Evolutionary conservation across 1,140 invertebrate genomes (phyloP).

Genomic region (Aculops lycopersici): DNA sequence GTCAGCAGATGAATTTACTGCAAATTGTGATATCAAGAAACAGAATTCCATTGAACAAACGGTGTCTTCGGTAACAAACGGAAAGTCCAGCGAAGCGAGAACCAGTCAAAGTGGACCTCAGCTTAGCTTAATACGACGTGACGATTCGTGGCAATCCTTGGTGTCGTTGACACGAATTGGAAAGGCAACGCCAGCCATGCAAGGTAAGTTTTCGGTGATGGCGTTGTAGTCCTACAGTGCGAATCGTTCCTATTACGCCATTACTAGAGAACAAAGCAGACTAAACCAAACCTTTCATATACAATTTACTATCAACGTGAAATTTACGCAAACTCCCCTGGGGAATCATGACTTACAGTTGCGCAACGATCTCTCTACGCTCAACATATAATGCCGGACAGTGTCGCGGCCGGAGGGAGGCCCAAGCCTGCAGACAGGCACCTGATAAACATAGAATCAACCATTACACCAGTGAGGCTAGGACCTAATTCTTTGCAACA

Average conservation of each 20-base stretch:
- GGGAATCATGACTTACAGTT: constrained; percentile 1
- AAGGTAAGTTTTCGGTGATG: neutral
- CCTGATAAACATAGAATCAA: neutral
- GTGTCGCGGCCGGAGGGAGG: constrained; percentile 8
- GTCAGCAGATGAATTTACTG: too few species aligned
- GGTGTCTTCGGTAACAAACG: too few species aligned
- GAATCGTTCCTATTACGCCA: neutral
- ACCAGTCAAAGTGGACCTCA: too few species aligned
- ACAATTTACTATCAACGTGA: neutral
- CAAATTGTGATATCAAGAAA: too few species aligned
- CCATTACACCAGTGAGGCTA: neutral
- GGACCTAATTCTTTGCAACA: neutral
- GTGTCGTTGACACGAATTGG: neutral
- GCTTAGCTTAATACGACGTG: neutral
- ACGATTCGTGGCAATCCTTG: neutral
- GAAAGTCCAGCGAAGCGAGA: too few species aligned
- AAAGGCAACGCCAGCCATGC: neutral
- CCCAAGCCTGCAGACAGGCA: constrained; percentile 3
- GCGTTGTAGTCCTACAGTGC: neutral
- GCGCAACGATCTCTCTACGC: constrained; percentile 11
- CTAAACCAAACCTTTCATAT: neutral
- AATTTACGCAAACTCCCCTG: neutral
- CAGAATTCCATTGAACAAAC: too few species aligned
- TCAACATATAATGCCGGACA: constrained; percentile 6
- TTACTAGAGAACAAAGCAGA: neutral